Conservation (phyloP, 2,113 vertebrate species). For the Crotalus viridis region DNA sequence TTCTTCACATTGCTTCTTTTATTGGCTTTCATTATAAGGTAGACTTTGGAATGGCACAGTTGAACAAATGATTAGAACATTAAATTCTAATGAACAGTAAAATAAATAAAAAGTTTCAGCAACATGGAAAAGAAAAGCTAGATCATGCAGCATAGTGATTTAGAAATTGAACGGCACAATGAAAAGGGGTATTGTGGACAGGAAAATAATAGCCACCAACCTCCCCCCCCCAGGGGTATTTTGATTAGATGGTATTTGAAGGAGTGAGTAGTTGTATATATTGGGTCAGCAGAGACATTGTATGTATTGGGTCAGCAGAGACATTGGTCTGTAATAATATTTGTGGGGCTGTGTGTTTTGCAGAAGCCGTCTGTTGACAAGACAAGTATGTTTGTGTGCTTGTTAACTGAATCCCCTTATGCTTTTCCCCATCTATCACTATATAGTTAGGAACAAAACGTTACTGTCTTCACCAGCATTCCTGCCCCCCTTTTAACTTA, state of each 20-base stretch:
- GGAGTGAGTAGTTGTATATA: background rate
- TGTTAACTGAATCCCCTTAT: background rate
- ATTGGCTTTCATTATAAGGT: background rate
- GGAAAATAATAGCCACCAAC: background rate
- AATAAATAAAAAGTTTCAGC: background rate
- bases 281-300: background rate
- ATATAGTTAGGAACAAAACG: background rate
- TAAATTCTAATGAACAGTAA: background rate
- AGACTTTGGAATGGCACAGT: background rate
- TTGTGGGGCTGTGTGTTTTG: background rate
- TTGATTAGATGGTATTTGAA: background rate
- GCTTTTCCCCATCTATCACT: background rate
- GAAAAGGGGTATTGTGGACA: background rate
- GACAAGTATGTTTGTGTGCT: background rate
- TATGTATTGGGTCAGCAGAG: background rate
- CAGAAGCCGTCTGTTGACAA: background rate
- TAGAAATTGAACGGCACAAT: background rate
- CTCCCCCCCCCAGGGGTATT: background rate
- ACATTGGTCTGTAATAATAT: background rate
- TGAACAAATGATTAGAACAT: background rate
- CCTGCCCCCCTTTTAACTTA: background rate
- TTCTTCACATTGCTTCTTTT: background rate
- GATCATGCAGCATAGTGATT: background rate
- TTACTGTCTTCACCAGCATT: background rate
- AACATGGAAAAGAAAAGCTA: background rate